Percentiles rank a stretch among this genome's conserved stretches.
Evolutionary conservation across 2,797 vertebrate species (phyloP).

Genomic region (Rhadinocentrus ornatus): DNA sequence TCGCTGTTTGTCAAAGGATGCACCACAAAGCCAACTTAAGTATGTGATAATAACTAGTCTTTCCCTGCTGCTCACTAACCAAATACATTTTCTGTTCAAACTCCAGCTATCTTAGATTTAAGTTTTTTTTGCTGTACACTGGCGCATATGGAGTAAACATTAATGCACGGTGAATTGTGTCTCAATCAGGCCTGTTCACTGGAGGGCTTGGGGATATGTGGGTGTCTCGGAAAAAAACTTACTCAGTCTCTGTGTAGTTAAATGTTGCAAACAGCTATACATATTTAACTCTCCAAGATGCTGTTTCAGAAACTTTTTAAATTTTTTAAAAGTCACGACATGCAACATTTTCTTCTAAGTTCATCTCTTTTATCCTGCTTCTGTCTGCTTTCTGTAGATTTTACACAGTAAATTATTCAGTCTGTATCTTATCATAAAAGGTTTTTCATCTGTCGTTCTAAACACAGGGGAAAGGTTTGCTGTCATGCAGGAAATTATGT

Average conservation of each 20-base stretch:
- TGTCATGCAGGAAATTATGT: constrained; percentile 16
- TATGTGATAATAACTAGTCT: constrained; percentile 37
- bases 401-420: constrained; percentile 42
- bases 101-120: constrained; percentile 7
- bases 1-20: constrained; percentile 65
- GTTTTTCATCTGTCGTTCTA: constrained; percentile 22
- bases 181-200: constrained; percentile 18
- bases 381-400: constrained; percentile 22
- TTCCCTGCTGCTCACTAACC: constrained; percentile 50
- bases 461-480: not conserved
- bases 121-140: constrained; percentile 18
- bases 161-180: constrained; percentile 8
- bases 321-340: constrained; percentile 42
- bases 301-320: constrained; percentile 36
- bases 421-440: constrained; percentile 21
- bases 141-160: constrained; percentile 45
- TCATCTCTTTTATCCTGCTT: constrained; percentile 18
- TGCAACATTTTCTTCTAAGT: constrained; percentile 40
- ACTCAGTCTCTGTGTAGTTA: constrained; percentile 12
- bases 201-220: constrained; percentile 1
- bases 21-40: constrained; percentile 57
- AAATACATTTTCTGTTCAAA: constrained; percentile 44
- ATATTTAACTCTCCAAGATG: constrained; percentile 48
- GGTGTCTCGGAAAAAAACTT: constrained; percentile 31
- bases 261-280: constrained; percentile 48